phyloP scores from a whole-genome alignment of 1,140 invertebrate species.

The Cheumatopsyche charites region DNA sequence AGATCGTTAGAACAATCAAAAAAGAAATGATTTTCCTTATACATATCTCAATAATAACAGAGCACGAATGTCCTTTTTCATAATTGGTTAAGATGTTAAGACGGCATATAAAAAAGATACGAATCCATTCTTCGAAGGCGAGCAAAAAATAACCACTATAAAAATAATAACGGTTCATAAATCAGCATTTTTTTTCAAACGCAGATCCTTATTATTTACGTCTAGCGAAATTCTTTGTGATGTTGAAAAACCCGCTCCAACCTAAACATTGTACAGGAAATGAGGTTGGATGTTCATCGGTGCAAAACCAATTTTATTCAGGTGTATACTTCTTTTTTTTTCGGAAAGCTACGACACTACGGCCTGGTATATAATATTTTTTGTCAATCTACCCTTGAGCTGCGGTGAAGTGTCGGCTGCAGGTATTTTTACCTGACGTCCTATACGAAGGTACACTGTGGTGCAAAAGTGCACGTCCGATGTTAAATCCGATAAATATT shows the following conservation, averaged over 20 bases:
- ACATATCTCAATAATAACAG: background rate
- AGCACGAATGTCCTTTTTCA: background rate
- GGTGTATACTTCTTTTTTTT: constrained; percentile 34
- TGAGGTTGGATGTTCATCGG: constrained; percentile 44
- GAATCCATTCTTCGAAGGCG: background rate
- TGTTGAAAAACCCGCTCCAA: constrained; percentile 20
- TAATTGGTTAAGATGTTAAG: constrained; percentile 21
- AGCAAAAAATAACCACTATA: background rate
- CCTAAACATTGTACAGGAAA: constrained; percentile 44
- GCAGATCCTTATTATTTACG: constrained; percentile 22
- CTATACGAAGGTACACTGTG: constrained; percentile 6
- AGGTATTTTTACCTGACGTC: constrained; percentile 41
- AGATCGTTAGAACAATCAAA: background rate
- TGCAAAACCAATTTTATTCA: constrained; percentile 47
- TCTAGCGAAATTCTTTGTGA: constrained; percentile 35
- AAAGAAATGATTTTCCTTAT: background rate
- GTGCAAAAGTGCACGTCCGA: background rate
- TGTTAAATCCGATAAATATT: too few relatives aligned
- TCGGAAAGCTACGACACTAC: constrained; percentile 30
- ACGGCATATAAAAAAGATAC: background rate
- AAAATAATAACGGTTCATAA: constrained; percentile 34
- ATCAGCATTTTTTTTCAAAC: constrained; percentile 23
- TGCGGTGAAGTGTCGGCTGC: constrained; percentile 28
- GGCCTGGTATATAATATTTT: constrained; percentile 34
- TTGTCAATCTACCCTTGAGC: constrained; percentile 41